Base-by-base conservation (phyloP, 2,888 invertebrate species). In the Anticlea derivata region DNA sequence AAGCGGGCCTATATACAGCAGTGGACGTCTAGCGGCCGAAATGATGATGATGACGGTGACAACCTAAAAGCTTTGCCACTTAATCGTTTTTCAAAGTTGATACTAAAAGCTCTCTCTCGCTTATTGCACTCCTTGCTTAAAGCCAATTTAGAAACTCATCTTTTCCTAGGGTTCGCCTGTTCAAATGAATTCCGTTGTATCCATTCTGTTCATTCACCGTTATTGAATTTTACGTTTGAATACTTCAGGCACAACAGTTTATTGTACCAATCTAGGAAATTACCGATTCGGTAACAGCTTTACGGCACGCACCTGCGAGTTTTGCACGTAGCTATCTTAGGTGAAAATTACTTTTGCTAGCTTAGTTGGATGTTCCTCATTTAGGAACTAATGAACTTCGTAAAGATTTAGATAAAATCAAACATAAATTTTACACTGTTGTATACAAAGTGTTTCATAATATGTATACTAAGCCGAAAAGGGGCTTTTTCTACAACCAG, bases 201-300 rank as follows among this genome's bases (percentile, higher is more conserved):
- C 30, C 56, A 55, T 61, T 61, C 48, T 54, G 55, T 52, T 52
- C 48, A 60, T 59, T 62, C 47, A 26, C 41, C 53, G 52, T 58
- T 61, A 61, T 62, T 62, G 60, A 56, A 68, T 63, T 69, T 63
- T 65, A 62, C 60, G 57, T 59, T 60, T 60, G 61, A 65, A 56
- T 54, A 58, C 56, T 61, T 62, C 56, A 65, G 55, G 44, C 52
- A 58, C 43, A 57, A 52, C 61, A 63, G 65, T 67, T 70, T 70
- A 70, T 60, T 62, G 63, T 64, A 60, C 61, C 65, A 63, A 65
- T 65, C 60, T 63, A 43, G 60, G 57, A 58, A 60, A 69, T 66
- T 61, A 62, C 55, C 59, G 59, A 67, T 67, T 71, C 59, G 55
- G 61, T 68, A 71, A 73, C 72, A 72, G 68, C 73, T 74, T 70